Evolutionary conservation across 2,888 invertebrate species (phyloP).

Genomic region (Bhutanitis thaidina): DNA sequence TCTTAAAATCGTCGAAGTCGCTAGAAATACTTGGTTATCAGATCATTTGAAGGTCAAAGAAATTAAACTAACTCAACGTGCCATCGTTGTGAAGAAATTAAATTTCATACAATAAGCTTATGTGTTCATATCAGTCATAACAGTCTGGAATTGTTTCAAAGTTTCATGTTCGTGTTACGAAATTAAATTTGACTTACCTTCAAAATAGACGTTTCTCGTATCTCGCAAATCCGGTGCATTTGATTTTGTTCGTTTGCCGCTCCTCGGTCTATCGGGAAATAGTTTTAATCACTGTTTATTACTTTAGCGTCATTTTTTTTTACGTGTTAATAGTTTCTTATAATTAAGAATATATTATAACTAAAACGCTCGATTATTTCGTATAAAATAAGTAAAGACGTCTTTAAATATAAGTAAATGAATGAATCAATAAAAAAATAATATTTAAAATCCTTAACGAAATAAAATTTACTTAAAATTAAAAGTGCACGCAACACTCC

Average conservation of each 20-base stretch:
- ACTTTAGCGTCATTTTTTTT: too few relatives aligned
- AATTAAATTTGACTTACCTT: slow-evolving; percentile 13
- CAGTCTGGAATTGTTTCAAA: too few relatives aligned
- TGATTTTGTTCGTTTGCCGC: neutral
- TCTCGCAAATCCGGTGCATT: neutral
- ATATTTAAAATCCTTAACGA: slow-evolving; percentile 24
- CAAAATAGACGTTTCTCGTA: neutral
- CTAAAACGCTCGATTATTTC: neutral
- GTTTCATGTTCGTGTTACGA: too few relatives aligned
- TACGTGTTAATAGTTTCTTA: too few relatives aligned
- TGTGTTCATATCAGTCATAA: too few relatives aligned
- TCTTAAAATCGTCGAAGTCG: too few relatives aligned
- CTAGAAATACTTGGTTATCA: neutral
- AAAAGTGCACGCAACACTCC: slow-evolving; percentile 38
- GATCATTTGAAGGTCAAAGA: slow-evolving; percentile 5
- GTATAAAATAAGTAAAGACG: neutral
- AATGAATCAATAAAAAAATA: slow-evolving; percentile 1
- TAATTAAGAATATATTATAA: too few relatives aligned
- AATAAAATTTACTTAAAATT: slow-evolving; percentile 33
- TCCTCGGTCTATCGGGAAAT: neutral
- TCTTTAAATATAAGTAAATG: neutral
- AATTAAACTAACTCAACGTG: neutral
- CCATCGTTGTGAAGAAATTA: too few relatives aligned
- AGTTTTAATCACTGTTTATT: too few relatives aligned
- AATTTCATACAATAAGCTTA: too few relatives aligned